These are phyloP conservation scores for Rattus norvegicus DNA, from an alignment of 2,113 vertebrate genomes.

Conservation along the genomic window DNA sequence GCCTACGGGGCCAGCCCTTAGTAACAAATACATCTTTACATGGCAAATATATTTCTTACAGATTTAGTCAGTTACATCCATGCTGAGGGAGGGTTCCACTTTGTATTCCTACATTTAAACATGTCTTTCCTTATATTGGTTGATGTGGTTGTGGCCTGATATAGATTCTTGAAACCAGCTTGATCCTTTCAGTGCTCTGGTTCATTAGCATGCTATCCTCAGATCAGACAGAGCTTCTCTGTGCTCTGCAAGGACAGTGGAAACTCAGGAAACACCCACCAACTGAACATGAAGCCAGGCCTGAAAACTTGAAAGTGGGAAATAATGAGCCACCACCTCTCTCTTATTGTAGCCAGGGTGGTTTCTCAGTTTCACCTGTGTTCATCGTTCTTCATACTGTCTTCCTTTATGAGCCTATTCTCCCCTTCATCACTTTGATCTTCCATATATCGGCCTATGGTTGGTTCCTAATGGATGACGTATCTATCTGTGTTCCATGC, in stretches of 20 bases:
- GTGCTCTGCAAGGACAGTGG: not conserved
- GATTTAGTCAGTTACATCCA: not conserved
- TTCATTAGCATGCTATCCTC: not conserved
- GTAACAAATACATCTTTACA: not conserved
- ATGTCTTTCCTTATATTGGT: not conserved
- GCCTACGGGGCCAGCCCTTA: not conserved
- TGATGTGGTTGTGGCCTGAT: not conserved
- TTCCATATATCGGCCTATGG: not conserved
- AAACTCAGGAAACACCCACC: not conserved
- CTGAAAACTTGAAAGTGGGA: not conserved
- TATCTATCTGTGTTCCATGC: not conserved
- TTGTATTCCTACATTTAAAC: not conserved
- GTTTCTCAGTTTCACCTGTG: not conserved
- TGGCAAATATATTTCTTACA: not conserved
- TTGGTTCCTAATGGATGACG: not conserved
- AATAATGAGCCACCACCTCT: not conserved
- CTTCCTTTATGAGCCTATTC: not conserved
- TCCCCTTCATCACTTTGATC: not conserved
- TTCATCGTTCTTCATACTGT: not conserved
- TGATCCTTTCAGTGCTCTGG: not conserved
- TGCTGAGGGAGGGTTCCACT: not conserved
- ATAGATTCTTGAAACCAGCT: conserved; percentile 3
- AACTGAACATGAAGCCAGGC: not conserved
- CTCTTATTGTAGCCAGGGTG: not conserved
- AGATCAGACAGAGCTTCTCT: not conserved